Evolutionary conservation across 2,888 invertebrate species (phyloP).

Genomic region (Xestia rhomboidea): DNA sequence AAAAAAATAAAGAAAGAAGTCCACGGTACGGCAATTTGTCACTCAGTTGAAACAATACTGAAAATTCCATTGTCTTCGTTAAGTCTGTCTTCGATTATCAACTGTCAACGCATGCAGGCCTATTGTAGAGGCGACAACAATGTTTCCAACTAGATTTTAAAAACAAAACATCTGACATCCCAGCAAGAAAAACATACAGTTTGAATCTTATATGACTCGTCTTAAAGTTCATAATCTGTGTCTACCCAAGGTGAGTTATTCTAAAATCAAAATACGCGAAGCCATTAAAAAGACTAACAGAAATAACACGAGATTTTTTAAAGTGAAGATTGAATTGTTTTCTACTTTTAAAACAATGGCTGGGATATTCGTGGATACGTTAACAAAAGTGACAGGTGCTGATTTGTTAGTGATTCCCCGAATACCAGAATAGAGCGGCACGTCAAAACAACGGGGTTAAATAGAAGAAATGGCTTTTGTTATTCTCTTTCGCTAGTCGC

Average conservation of each 20-base stretch:
- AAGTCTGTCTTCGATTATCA: conserved; percentile 80
- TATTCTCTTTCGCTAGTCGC: conserved; percentile 70
- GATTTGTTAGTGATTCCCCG: conserved; percentile 84
- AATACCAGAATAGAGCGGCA: conserved; percentile 82
- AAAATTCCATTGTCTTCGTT: conserved; percentile 81
- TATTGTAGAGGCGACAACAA: conserved; percentile 85
- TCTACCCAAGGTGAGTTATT: conserved; percentile 67
- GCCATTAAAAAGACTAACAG: conserved; percentile 78
- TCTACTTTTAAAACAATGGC: conserved; percentile 84
- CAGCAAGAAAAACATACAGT: conserved; percentile 49
- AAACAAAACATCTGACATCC: conserved; percentile 59
- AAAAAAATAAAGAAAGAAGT: conserved; percentile 72
- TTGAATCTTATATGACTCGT: conserved; percentile 61
- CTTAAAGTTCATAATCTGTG: conserved; percentile 58
- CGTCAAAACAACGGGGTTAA: conserved; percentile 85
- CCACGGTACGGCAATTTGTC: conserved; percentile 82
- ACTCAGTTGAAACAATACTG: conserved; percentile 79
- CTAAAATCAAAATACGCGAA: conserved; percentile 64
- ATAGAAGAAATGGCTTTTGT: conserved; percentile 79
- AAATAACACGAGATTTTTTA: conserved; percentile 80
- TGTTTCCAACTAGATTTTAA: conserved; percentile 69
- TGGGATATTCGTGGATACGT: conserved; percentile 80
- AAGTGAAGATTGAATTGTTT: conserved; percentile 84
- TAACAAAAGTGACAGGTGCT: conserved; percentile 86
- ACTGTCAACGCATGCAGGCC: conserved; percentile 83